A percentile compares a stretch with the other conserved stretches of the same genome.
Conservation (phyloP, 1,140 invertebrate species). For the Heliconius eleuchia region DNA sequence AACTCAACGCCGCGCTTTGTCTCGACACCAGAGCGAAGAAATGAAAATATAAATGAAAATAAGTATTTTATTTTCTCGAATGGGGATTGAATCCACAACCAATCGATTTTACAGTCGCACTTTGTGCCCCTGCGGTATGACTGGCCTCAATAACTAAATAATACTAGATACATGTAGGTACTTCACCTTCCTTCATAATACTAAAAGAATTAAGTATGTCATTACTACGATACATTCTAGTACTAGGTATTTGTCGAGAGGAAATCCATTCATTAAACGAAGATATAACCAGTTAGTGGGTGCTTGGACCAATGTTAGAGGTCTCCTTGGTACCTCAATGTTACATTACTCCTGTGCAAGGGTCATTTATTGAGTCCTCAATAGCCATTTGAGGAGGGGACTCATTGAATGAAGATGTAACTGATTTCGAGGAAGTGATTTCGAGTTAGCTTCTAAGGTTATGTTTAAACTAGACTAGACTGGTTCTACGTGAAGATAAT, state of each 20-base stretch:
- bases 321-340: not conserved
- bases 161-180: too few species aligned
- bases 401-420: constrained; percentile 50
- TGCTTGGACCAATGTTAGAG: not conserved
- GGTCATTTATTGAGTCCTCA: constrained; percentile 28
- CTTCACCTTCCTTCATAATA: not conserved
- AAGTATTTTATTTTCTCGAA: too few species aligned
- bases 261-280: not conserved
- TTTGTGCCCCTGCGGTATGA: too few species aligned
- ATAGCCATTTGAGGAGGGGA: constrained; percentile 2
- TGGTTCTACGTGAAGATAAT: not conserved
- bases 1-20: too few species aligned
- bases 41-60: too few species aligned
- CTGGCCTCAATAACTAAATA: too few species aligned
- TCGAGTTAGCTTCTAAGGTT: constrained; percentile 43
- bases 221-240: not conserved
- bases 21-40: too few species aligned
- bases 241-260: not conserved
- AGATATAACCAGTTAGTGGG: constrained; percentile 2
- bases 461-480: not conserved
- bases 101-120: too few species aligned
- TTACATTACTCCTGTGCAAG: not conserved
- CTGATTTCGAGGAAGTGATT: constrained; percentile 47
- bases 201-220: not conserved
- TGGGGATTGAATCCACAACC: too few species aligned